These are phyloP conservation scores for Rotaria macrura DNA, from an alignment of 2,888 invertebrate genomes.

Conservation along the genomic window DNA sequence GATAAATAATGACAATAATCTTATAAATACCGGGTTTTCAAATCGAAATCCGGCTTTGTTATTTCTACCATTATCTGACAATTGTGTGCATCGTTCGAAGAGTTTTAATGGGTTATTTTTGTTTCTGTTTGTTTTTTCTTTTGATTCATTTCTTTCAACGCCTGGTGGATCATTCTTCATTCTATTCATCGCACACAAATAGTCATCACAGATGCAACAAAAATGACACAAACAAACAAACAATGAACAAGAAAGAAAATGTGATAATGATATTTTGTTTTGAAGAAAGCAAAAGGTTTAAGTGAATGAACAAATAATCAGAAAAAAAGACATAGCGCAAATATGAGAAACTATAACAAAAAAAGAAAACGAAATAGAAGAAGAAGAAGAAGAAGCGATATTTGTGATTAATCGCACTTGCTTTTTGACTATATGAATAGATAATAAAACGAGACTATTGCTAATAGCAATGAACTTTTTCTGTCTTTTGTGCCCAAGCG, in stretches of 20 bases:
- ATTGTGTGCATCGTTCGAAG: not conserved
- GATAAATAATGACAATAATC: not conserved
- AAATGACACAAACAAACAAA: not conserved
- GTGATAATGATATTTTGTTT: not conserved
- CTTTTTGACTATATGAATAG: not conserved
- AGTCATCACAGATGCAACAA: not conserved
- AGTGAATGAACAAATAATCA: not conserved
- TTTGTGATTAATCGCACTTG: not conserved
- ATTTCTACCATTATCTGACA: not conserved
- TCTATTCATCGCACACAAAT: not conserved
- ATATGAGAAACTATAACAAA: not conserved
- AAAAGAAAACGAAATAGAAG: not conserved
- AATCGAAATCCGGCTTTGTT: not conserved
- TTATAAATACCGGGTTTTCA: not conserved
- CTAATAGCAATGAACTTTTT: constrained; percentile 13
- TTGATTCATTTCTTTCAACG: not conserved
- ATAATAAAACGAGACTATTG: not conserved
- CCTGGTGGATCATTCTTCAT: not conserved
- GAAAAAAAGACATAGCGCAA: not conserved
- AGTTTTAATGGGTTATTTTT: no score
- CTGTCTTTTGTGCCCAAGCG: constrained; percentile 65
- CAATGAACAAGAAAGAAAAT: no score
- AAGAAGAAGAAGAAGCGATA: not conserved
- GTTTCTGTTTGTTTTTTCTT: no score
- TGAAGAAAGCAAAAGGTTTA: not conserved